Conservation (phyloP, 1,140 invertebrate species). For the Stegodyphus mimosarum region DNA sequence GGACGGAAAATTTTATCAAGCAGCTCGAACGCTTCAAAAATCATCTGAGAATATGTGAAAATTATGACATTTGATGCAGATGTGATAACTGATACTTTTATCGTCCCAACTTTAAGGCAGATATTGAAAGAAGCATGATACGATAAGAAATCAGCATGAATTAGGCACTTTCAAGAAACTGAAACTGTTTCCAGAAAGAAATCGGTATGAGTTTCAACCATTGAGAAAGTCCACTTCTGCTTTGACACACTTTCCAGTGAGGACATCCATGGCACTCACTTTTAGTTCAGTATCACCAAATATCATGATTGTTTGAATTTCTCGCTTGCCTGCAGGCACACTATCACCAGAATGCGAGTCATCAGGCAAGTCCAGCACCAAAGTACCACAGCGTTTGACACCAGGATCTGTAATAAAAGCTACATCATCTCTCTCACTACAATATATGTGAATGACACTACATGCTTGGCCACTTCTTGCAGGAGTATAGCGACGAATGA, state of each 20-base stretch:
- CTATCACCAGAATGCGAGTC: slow-evolving; percentile 2
- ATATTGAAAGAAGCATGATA: too few species aligned
- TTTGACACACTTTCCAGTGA: slow-evolving; percentile 70
- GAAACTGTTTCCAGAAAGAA: too few species aligned
- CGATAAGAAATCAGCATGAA: too few species aligned
- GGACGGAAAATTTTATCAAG: too few species aligned
- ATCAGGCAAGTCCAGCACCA: slow-evolving; percentile 70
- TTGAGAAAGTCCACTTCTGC: slow-evolving; percentile 72
- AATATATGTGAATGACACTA: slow-evolving; percentile 73
- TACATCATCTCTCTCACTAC: slow-evolving; percentile 68
- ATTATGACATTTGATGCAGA: too few species aligned
- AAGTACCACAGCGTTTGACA: slow-evolving; percentile 71
- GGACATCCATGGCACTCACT: slow-evolving; percentile 71
- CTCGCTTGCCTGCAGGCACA: slow-evolving; percentile 63
- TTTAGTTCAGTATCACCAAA: slow-evolving; percentile 75
- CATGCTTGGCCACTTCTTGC: slow-evolving; percentile 69
- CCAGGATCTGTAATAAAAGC: slow-evolving; percentile 72
- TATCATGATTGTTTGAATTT: slow-evolving; percentile 72
- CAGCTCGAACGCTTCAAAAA: too few species aligned
- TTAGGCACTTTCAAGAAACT: too few species aligned
- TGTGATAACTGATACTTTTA: too few species aligned
- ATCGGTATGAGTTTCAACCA: neutral
- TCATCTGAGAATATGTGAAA: too few species aligned
- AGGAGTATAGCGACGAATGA: slow-evolving; percentile 73
- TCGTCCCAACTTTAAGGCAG: too few species aligned